phyloP scores from a whole-genome alignment of 2,888 invertebrate species.

The Nephrotoma guestfalica region DNA sequence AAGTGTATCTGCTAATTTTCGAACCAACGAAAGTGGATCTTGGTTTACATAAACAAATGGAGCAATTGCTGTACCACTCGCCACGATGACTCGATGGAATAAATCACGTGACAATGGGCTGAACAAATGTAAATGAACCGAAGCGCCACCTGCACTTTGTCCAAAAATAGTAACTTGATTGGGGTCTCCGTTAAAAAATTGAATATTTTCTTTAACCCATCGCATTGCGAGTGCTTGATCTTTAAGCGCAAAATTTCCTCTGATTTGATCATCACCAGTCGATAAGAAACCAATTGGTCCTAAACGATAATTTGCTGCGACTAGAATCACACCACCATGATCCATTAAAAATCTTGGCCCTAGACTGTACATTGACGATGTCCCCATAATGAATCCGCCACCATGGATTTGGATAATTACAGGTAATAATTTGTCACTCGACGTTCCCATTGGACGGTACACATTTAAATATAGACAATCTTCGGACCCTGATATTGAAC shows the following conservation, averaged over 20 bases:
- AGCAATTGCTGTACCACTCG: neutral
- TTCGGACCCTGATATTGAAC: neutral
- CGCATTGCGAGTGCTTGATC: neutral
- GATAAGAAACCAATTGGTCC: neutral
- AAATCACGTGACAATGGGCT: neutral
- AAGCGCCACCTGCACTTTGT: neutral
- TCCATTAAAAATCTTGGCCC: neutral
- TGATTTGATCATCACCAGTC: neutral
- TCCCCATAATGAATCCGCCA: neutral
- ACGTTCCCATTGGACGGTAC: neutral
- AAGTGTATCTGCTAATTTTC: neutral
- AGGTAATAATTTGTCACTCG: neutral
- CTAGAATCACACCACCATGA: neutral
- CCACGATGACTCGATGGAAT: neutral
- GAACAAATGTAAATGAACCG: neutral
- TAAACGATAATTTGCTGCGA: neutral
- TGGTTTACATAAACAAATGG: neutral
- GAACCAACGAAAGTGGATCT: neutral
- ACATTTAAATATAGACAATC: neutral
- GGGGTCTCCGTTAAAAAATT: neutral
- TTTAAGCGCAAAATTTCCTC: neutral
- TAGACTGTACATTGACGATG: neutral
- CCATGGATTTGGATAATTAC: neutral
- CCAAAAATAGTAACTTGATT: neutral
- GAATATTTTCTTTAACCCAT: neutral